Evolutionary conservation across 2,797 vertebrate genomes (phyloP).

Genomic region (Lophotriccus pileatus): DNA sequence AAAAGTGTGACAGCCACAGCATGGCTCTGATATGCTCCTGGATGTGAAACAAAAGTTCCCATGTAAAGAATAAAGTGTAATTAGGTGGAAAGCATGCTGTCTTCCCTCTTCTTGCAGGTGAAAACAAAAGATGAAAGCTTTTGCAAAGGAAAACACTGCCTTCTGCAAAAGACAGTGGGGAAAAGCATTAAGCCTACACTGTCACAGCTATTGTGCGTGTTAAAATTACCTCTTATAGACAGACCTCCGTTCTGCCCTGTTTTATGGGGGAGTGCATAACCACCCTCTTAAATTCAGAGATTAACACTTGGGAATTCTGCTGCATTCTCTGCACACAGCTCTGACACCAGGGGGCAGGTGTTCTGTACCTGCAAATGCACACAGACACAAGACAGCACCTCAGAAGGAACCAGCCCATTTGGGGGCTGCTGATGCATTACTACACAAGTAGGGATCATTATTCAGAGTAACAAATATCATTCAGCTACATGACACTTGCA

Average conservation of each 20-base stretch:
- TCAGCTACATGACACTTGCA: not conserved
- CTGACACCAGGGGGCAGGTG: not conserved
- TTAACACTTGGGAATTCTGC: too few relatives aligned
- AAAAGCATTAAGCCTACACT: not conserved
- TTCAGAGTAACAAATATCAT: not conserved
- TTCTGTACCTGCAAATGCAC: not conserved
- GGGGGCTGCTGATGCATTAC: not conserved
- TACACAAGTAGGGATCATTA: not conserved
- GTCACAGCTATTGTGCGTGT: not conserved
- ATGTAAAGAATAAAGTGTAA: not conserved
- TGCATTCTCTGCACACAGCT: not conserved
- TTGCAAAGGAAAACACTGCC: not conserved
- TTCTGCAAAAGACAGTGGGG: not conserved
- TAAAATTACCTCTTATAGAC: not conserved
- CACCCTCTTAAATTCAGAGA: not conserved
- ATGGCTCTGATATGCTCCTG: not conserved
- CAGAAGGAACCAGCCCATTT: too few relatives aligned
- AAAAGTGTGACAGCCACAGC: accelerated
- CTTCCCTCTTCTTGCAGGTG: not conserved
- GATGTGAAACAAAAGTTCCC: accelerated
- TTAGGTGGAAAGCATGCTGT: not conserved
- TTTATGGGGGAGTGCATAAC: not conserved
- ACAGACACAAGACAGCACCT: too few relatives aligned
- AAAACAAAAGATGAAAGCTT: not conserved
- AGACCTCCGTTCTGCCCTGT: not conserved